Evolutionary conservation across 2,113 vertebrate genomes (phyloP).

Genomic region (Rattus rattus): DNA sequence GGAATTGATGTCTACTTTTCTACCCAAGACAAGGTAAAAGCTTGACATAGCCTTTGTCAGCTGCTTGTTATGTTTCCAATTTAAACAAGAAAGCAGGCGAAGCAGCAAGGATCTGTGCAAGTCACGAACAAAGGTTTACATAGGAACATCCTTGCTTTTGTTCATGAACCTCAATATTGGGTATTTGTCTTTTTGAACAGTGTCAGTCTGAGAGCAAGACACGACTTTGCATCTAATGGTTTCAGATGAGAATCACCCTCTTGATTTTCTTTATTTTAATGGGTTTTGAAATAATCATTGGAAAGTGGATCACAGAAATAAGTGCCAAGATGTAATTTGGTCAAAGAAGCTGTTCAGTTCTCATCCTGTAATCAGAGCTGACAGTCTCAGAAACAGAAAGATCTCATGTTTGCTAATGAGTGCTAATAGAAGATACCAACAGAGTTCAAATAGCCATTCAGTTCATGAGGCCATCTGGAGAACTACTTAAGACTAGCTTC

Average conservation of each 20-base stretch:
- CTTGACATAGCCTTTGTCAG: conserved; percentile 60
- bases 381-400: conserved; percentile 38
- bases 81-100: conserved; percentile 64
- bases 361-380: conserved; percentile 63
- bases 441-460: conserved; percentile 56
- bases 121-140: conserved; percentile 49
- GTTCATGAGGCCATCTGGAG: conserved; percentile 17
- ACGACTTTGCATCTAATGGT: conserved; percentile 34
- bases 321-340: conserved; percentile 61
- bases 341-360: conserved; percentile 54
- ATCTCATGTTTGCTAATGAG: not conserved
- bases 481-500: not conserved
- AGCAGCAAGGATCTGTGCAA: conserved; percentile 1
- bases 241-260: conserved; percentile 32
- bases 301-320: conserved; percentile 59
- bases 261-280: conserved; percentile 65
- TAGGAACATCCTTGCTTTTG: conserved; percentile 36
- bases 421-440: conserved; percentile 37
- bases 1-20: conserved; percentile 44
- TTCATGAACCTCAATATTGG: not conserved
- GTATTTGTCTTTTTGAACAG: conserved; percentile 59
- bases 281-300: conserved; percentile 63
- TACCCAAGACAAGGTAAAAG: conserved; percentile 22
- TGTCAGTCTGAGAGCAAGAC: conserved; percentile 48
- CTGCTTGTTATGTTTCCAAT: conserved; percentile 48